Evolutionary conservation across 92 coral and sea anemone genomes (phyloP), one percentile per base, ranked within the genome.

Genomic region (Paragorgia papillata): DNA sequence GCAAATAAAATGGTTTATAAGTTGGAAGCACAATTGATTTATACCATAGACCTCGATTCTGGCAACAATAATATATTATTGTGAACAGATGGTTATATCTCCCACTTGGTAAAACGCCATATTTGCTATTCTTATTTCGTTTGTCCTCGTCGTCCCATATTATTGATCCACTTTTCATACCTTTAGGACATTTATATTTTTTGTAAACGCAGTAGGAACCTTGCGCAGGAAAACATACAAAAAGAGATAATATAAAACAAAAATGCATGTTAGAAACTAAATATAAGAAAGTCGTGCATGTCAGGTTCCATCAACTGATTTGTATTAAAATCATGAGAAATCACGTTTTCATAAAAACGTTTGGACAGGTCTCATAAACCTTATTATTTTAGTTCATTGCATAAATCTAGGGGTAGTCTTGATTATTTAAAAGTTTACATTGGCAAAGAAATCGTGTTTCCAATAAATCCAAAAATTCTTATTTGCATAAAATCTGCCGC

Each of bases 121-220:
- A 75, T 49, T 34, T 31, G 15, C 35, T 10, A 83, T 89, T 89
- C 26, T 67, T 22, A 24, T 88, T 88, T 25, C 76, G 55, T 74
- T n/a, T 0, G 60, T 89, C 79, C 55, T 84, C 89, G 74, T 89
- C 95, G 39, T 86, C 87, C 86, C 89, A 89, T 20, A 37, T 28
- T 25, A 89, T 83, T 9, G 24, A 74, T 7, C 95, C 95, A 5
- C 66, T 55, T 18, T 33, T 56, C 39, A 89, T 79, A 2, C 87
- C 89, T 41, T 8, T 54, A 0, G 95, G 95, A 19, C 95, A 89
- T 0, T 9, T 9, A 39, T 79, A 85, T 55, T 59, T 69, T 70
- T 89, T 83, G 87, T 89, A 89, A 57, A 89, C 80, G 84, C 95
- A 89, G 75, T 83, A 89, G 40, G 82, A 63, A 34, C 95, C 95